A percentile compares a stretch with the other conserved stretches of the same genome.
phyloP scores from a whole-genome alignment of 2,797 vertebrate genomes.

The Menidia menidia region DNA sequence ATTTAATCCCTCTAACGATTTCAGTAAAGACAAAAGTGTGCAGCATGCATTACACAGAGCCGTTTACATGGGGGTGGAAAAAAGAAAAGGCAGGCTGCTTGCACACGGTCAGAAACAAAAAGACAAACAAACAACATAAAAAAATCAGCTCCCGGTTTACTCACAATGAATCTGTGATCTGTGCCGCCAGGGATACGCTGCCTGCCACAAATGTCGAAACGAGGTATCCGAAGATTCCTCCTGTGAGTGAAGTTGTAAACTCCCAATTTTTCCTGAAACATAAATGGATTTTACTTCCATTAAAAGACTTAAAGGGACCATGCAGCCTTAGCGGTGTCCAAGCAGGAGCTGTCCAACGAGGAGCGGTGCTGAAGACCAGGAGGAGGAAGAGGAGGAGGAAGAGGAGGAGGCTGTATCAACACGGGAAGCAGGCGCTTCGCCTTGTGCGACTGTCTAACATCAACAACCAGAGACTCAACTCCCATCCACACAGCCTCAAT shows the following conservation, averaged over 20 bases:
- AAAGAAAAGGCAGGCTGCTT: background rate
- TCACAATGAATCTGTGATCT: constrained; percentile 77
- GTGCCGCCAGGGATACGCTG: constrained; percentile 69
- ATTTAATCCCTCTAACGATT: constrained; percentile 30
- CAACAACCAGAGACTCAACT: constrained; percentile 84
- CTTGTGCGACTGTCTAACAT: constrained; percentile 85
- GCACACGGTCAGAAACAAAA: constrained; percentile 13
- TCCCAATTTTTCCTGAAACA: constrained; percentile 81
- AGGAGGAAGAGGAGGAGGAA: constrained; percentile 68
- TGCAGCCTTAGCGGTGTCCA: constrained; percentile 75
- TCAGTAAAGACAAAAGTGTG: constrained; percentile 2
- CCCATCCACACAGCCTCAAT: constrained; percentile 87
- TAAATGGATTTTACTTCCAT: constrained; percentile 84
- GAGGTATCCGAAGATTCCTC: constrained; percentile 82
- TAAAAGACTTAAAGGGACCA: constrained; percentile 79
- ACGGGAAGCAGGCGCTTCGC: constrained; percentile 82
- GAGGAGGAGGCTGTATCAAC: constrained; percentile 78
- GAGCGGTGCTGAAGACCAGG: constrained; percentile 80
- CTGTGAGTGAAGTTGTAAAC: constrained; percentile 81
- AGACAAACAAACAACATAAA: background rate
- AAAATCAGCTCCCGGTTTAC: constrained; percentile 64
- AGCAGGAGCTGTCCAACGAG: constrained; percentile 81
- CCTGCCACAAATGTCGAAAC: constrained; percentile 74
- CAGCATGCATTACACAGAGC: constrained; percentile 22
- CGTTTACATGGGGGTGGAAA: constrained; percentile 35